phyloP scores from a whole-genome alignment of 2,113 vertebrate genomes.

The Alouatta palliata region DNA sequence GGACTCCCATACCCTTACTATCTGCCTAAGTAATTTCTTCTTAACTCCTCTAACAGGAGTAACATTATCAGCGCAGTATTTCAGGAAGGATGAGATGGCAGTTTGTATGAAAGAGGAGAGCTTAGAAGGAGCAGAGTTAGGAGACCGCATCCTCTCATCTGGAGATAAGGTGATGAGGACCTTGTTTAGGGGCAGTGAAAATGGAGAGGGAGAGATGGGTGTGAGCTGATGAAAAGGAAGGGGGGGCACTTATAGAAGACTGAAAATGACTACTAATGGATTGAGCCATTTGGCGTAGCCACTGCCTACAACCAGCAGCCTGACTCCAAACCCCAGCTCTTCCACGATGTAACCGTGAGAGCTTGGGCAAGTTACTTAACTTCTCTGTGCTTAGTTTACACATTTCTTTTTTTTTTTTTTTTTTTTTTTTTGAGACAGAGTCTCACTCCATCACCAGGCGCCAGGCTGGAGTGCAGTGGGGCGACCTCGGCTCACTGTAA shows the following conservation, averaged over 20 bases:
- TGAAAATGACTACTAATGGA: too few species aligned
- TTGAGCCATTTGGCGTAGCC: rapidly evolving
- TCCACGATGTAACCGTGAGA: not conserved
- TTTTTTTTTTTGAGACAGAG: too few species aligned
- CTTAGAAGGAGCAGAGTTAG: not conserved
- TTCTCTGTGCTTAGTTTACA: not conserved
- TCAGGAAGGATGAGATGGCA: not conserved
- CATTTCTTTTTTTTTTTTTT: too few species aligned
- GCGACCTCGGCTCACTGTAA: too few species aligned
- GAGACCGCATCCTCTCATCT: not conserved
- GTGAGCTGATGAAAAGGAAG: not conserved
- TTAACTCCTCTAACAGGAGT: too few species aligned
- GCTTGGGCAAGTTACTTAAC: not conserved
- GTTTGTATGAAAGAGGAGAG: not conserved
- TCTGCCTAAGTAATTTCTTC: too few species aligned
- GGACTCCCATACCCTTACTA: too few species aligned
- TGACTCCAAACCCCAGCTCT: not conserved
- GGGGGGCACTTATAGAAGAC: not conserved
- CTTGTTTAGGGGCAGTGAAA: not conserved
- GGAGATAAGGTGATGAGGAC: not conserved
- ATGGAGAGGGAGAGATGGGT: not conserved
- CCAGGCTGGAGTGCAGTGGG: too few species aligned
- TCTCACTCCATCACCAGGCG: too few species aligned
- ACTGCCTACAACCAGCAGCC: not conserved
- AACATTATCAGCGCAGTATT: not conserved